Evolutionary conservation across 2,113 vertebrate species (phyloP).

Genomic region (Phalacrocorax pelagicus): DNA sequence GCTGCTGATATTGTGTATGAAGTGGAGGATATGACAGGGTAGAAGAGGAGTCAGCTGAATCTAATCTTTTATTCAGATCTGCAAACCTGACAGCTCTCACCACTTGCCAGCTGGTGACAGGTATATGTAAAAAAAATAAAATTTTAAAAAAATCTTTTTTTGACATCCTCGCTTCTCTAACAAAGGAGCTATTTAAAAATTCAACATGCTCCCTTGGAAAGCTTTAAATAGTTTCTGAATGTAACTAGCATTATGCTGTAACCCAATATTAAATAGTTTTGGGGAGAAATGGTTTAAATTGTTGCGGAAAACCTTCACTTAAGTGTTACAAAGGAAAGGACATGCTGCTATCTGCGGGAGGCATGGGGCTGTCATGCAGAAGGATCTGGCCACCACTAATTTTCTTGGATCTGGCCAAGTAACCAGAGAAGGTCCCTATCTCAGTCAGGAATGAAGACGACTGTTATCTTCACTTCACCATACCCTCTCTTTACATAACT

Average conservation of each 20-base stretch:
- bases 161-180: slow-evolving; percentile 18
- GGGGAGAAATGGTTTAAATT: slow-evolving; percentile 31
- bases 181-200: slow-evolving; percentile 62
- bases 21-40: neutral
- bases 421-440: neutral
- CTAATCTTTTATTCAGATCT: slow-evolving; percentile 41
- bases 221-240: slow-evolving; percentile 57
- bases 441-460: neutral
- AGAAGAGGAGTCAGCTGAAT: neutral
- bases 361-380: neutral
- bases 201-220: slow-evolving; percentile 30
- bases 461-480: neutral
- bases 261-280: slow-evolving; percentile 28
- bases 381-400: neutral
- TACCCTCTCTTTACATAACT: neutral
- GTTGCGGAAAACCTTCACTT: neutral
- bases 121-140: neutral
- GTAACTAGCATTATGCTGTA: slow-evolving; percentile 17
- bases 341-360: neutral
- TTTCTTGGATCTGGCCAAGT: neutral
- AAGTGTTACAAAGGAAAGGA: slow-evolving; percentile 7
- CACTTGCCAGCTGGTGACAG: slow-evolving; percentile 58
- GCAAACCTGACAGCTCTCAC: slow-evolving; percentile 42
- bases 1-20: neutral
- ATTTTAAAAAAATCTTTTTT: neutral